A percentile compares a stretch with the other conserved stretches of the same genome.
These are phyloP conservation scores for Dallia pectoralis DNA, from an alignment of 2,797 vertebrate species.

Conservation along the genomic window DNA sequence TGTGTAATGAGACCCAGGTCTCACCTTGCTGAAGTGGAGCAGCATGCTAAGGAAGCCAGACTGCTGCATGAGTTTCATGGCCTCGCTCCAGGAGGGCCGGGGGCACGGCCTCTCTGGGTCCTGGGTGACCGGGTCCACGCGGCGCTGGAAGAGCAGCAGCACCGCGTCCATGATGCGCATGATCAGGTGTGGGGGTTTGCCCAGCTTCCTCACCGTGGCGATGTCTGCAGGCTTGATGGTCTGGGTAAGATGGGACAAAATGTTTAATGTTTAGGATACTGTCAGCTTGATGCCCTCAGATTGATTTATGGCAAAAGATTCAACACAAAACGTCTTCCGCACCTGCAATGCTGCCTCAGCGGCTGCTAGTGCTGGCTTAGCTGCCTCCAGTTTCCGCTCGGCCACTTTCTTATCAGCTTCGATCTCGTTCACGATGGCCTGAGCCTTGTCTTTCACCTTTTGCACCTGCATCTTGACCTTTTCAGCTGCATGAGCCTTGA, in stretches of 20 bases:
- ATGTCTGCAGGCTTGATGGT: slow-evolving; percentile 86
- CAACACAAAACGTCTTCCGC: slow-evolving; percentile 7
- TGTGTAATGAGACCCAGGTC: too few relatives aligned
- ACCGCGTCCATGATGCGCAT: slow-evolving; percentile 89
- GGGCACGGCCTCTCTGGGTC: slow-evolving; percentile 74
- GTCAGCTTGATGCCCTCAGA: neutral
- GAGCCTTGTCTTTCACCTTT: slow-evolving; percentile 84
- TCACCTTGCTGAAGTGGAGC: slow-evolving; percentile 82
- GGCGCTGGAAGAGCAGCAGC: slow-evolving; percentile 83
- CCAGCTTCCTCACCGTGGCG: slow-evolving; percentile 83
- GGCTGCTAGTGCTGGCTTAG: slow-evolving; percentile 78
- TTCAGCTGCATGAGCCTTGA: slow-evolving; percentile 71
- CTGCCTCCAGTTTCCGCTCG: slow-evolving; percentile 79
- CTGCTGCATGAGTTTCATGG: slow-evolving; percentile 86
- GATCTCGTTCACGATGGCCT: slow-evolving; percentile 84
- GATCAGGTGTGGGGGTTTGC: slow-evolving; percentile 85
- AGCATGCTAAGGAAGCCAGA: slow-evolving; percentile 78
- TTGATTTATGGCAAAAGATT: neutral
- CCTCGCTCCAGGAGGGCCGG: slow-evolving; percentile 81
- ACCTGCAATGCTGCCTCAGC: slow-evolving; percentile 81
- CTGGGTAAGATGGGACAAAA: slow-evolving; percentile 49
- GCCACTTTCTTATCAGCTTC: slow-evolving; percentile 76
- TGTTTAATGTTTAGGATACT: neutral
- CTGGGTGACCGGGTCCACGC: slow-evolving; percentile 70
- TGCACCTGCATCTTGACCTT: slow-evolving; percentile 79